Evolutionary conservation across 2,113 vertebrate genomes (phyloP), one percentile per base, ranked within the genome.

Genomic region (Taxidea taxus): DNA sequence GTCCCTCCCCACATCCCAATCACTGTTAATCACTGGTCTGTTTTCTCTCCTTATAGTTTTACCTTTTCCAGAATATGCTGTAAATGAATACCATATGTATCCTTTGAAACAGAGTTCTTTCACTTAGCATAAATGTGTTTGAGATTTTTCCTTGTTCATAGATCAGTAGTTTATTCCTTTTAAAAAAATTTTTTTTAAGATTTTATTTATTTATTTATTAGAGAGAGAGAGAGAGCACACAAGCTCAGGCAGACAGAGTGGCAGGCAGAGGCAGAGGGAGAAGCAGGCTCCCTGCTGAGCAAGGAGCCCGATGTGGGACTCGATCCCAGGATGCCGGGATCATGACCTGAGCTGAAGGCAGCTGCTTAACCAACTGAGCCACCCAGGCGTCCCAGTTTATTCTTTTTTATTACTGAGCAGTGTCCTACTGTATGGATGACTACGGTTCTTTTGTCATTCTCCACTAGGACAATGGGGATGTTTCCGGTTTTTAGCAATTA

Each of bases 341-440:
- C n/a, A n/a, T n/a, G n/a, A n/a, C n/a, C n/a, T n/a, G n/a, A n/a
- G n/a, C n/a, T n/a, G n/a, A n/a, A n/a, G n/a, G n/a, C n/a, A n/a
- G n/a, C n/a, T n/a, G n/a, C n/a, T n/a, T n/a, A n/a, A n/a, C n/a
- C n/a, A n/a, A n/a, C n/a, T n/a, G n/a, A n/a, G n/a, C n/a, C n/a
- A n/a, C n/a, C n/a, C n/a, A n/a, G n/a, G n/a, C n/a, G n/a, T n/a
- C n/a, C n/a, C n/a, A 44, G 14, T 82, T 87, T 5, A 78, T 78
- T 86, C 39, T 70, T 93, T 96, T 97, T 70, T 72, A 62, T 91
- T 94, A 34, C 70, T 87, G 74, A 98, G 44, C n/a, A 72, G 20
- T 88, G 56, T 87, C 81, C 86, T 20, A 54, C 54, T 84, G 49
- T 81, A 21, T 97, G 10, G 18, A 72, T 89, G 12, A 51, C 58